These are phyloP conservation scores for Poecilus cupreus DNA, from an alignment of 2,888 invertebrate genomes.

Conservation along the genomic window DNA sequence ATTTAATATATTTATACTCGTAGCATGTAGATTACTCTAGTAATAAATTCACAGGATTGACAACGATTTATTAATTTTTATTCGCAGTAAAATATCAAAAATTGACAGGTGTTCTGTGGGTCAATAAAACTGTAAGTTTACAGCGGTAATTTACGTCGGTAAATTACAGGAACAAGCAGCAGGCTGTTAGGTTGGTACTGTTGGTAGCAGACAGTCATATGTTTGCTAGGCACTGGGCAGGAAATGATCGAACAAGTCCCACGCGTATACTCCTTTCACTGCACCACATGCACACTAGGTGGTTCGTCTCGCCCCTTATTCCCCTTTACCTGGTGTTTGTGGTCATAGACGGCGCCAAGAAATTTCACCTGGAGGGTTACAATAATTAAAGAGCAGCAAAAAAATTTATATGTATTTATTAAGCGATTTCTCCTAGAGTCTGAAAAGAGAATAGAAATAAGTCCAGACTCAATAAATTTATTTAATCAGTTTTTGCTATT, in stretches of 20 bases:
- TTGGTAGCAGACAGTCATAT: constrained; percentile 9
- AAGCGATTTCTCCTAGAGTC: no score
- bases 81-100: no score
- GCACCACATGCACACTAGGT: neutral
- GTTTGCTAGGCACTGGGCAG: constrained; percentile 16
- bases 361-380: neutral
- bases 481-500: no score
- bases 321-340: neutral
- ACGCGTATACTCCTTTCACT: constrained; percentile 47
- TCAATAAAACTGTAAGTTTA: neutral
- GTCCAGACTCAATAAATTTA: no score
- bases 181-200: neutral
- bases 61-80: no score
- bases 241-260: constrained; percentile 43
- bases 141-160: constrained; percentile 6
- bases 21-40: no score
- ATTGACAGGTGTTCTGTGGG: no score
- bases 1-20: no score
- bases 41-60: neutral
- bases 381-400: no score
- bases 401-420: no score
- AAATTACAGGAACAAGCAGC: constrained; percentile 22
- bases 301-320: neutral
- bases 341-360: neutral
- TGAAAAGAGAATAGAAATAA: no score